phyloP scores from a whole-genome alignment of 1,140 invertebrate genomes.

The Radopholus similis region DNA sequence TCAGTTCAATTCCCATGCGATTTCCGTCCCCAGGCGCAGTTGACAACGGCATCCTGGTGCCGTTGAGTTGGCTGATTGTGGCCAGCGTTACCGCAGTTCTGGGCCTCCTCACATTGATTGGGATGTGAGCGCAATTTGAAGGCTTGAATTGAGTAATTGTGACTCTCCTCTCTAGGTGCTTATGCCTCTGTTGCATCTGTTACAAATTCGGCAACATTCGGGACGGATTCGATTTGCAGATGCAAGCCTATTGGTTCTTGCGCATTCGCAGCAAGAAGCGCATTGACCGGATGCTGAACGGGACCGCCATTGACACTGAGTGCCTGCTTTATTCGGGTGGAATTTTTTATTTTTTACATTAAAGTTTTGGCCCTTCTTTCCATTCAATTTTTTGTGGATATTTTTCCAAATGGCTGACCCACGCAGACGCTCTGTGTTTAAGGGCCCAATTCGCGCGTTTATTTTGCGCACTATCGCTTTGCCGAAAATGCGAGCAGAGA shows the following conservation, averaged over 20 bases:
- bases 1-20: too few species aligned
- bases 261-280: not conserved
- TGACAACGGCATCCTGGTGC: not conserved
- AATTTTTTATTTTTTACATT: too few species aligned
- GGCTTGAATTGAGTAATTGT: not conserved
- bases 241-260: constrained; percentile 4
- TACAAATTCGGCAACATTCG: not conserved
- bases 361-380: too few species aligned
- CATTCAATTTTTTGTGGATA: too few species aligned
- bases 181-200: not conserved
- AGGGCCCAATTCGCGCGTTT: constrained; percentile 21
- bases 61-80: not conserved
- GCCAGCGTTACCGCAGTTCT: not conserved
- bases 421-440: too few species aligned
- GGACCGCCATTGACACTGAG: not conserved
- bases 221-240: not conserved
- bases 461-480: constrained; percentile 11
- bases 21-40: too few species aligned
- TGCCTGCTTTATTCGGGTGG: constrained; percentile 6
- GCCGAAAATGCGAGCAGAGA: not conserved
- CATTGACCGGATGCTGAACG: not conserved
- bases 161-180: too few species aligned
- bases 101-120: not conserved
- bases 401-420: too few species aligned
- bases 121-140: not conserved